Evolutionary conservation across 2,797 vertebrate species (phyloP).

Genomic region (Zalophus californianus): DNA sequence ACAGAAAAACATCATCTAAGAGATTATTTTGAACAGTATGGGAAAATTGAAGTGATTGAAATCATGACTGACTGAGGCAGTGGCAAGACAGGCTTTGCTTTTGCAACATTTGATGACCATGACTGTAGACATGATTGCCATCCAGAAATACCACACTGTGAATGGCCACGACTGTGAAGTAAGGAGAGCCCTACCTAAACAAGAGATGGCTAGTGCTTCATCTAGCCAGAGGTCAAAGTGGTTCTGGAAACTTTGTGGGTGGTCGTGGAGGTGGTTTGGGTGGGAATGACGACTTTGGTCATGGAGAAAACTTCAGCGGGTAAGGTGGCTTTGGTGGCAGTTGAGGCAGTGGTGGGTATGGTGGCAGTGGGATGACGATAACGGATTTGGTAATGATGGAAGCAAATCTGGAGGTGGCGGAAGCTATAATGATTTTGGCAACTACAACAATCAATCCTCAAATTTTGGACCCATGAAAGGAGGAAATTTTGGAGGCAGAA

Average conservation of each 20-base stretch:
- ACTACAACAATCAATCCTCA: background rate
- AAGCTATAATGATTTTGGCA: background rate
- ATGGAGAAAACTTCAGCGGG: background rate
- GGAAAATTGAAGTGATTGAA: background rate
- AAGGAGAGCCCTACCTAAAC: background rate
- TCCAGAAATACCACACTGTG: background rate
- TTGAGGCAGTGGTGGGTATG: background rate
- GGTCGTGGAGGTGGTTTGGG: background rate
- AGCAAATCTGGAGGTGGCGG: background rate
- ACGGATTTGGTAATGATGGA: background rate
- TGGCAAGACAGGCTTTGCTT: background rate
- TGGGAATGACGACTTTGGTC: background rate
- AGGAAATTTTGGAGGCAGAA: background rate
- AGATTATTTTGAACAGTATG: background rate
- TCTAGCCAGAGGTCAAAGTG: background rate
- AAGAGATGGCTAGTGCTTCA: background rate
- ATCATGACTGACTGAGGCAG: background rate
- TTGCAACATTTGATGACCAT: background rate
- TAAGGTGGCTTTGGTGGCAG: background rate
- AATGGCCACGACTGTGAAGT: background rate
- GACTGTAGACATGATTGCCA: background rate
- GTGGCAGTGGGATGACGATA: background rate
- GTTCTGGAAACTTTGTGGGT: background rate
- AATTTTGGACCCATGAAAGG: background rate
- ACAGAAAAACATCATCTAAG: background rate